Conservation (phyloP, 2,113 vertebrate genomes). For the Sinocyclocheilus rhinocerous region DNA sequence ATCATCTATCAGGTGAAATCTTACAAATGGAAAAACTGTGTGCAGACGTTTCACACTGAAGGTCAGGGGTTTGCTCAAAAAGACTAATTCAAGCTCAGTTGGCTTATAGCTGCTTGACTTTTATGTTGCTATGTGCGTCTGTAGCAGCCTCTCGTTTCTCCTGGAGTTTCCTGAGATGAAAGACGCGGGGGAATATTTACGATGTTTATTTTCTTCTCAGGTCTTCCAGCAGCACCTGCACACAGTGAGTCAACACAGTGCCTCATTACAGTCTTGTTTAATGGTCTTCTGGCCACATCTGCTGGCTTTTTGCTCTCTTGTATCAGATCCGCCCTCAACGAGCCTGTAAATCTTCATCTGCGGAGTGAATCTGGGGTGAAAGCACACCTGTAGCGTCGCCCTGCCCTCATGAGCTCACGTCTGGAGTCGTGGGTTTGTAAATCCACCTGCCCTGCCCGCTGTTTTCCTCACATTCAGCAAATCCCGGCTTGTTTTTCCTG, state of each 20-base stretch:
- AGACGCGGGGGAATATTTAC: neutral
- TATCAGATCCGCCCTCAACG: neutral
- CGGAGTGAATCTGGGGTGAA: neutral
- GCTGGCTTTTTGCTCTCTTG: neutral
- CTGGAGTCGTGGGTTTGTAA: constrained; percentile 65
- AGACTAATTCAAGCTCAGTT: neutral
- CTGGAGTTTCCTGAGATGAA: constrained; percentile 27
- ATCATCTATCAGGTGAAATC: neutral
- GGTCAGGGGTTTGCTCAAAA: neutral
- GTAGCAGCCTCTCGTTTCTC: constrained; percentile 1
- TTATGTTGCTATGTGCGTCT: neutral
- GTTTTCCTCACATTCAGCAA: constrained; percentile 11
- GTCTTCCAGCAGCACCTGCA: constrained; percentile 46
- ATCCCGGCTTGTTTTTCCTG: constrained; percentile 60
- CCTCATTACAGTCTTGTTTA: neutral
- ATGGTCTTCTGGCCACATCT: neutral
- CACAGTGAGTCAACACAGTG: constrained; percentile 12
- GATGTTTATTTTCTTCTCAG: constrained; percentile 47
- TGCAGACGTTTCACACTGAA: neutral
- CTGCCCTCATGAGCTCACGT: constrained; percentile 71
- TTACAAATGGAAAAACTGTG: neutral
- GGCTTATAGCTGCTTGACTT: neutral
- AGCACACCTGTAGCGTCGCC: constrained; percentile 41
- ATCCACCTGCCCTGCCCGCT: neutral
- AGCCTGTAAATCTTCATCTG: constrained; percentile 12